A percentile compares a stretch with the other conserved stretches of the same genome.
These are phyloP conservation scores for Botia almorhae DNA, from an alignment of 2,797 vertebrate genomes.

Conservation along the genomic window DNA sequence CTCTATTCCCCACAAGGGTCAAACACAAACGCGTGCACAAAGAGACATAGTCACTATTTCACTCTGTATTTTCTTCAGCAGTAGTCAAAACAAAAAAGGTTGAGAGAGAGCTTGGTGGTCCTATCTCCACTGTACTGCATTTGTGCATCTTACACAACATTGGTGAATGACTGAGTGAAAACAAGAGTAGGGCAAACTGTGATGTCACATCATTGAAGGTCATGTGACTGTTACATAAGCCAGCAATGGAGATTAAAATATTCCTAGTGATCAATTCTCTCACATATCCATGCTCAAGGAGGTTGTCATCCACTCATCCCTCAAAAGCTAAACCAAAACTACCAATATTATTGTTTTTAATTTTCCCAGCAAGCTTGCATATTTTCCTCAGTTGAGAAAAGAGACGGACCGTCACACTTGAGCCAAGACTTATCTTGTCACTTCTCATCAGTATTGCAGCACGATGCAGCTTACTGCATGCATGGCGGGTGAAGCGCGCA, in stretches of 20 bases:
- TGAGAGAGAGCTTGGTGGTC: constrained; percentile 55
- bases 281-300: constrained; percentile 60
- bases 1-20: constrained; percentile 38
- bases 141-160: constrained; percentile 69
- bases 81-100: constrained; percentile 31
- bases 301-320: constrained; percentile 34
- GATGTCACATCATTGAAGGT: constrained; percentile 80
- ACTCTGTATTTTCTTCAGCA: constrained; percentile 48
- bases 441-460: constrained; percentile 70
- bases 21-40: constrained; percentile 35
- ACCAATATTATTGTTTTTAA: not conserved
- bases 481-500: constrained; percentile 33
- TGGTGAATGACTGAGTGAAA: constrained; percentile 69
- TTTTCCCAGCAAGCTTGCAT: constrained; percentile 28
- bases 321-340: constrained; percentile 21
- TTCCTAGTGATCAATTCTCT: constrained; percentile 73
- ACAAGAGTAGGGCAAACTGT: constrained; percentile 73
- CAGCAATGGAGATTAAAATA: constrained; percentile 86
- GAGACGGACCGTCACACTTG: constrained; percentile 59
- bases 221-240: constrained; percentile 85
- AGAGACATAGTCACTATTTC: constrained; percentile 7
- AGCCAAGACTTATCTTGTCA: constrained; percentile 76
- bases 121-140: constrained; percentile 57
- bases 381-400: constrained; percentile 30
- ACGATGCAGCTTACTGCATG: constrained; percentile 66